These are phyloP conservation scores for Paramuricea clavata DNA, from an alignment of 92 coral and sea anemone genomes.

Conservation along the genomic window DNA sequence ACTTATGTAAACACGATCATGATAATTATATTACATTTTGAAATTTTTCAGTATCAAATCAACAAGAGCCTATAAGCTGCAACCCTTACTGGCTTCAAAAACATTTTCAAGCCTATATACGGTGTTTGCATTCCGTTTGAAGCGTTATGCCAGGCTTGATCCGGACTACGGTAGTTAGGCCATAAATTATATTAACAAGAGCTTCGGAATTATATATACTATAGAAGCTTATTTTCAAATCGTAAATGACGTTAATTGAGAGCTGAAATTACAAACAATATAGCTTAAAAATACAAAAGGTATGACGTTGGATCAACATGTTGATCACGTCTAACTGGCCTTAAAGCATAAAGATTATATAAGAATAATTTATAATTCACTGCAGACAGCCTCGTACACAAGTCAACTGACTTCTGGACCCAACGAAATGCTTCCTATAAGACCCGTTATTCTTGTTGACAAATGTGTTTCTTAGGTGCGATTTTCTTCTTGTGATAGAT, in stretches of 20 bases:
- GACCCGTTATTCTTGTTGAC: too few relatives aligned
- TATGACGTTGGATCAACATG: too few relatives aligned
- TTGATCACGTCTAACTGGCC: too few relatives aligned
- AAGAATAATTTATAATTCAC: too few relatives aligned
- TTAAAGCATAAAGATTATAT: too few relatives aligned
- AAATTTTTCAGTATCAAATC: not conserved
- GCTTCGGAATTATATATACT: not conserved
- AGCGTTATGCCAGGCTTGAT: not conserved
- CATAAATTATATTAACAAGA: too few relatives aligned
- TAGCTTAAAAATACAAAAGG: not conserved
- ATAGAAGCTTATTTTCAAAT: not conserved
- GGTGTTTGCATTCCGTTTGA: slow-evolving; percentile 7
- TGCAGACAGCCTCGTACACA: too few relatives aligned
- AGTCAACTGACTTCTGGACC: too few relatives aligned
- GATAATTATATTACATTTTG: slow-evolving; percentile 25
- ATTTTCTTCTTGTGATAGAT: too few relatives aligned
- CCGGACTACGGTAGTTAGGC: too few relatives aligned
- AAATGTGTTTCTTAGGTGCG: too few relatives aligned
- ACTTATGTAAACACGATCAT: slow-evolving; percentile 13
- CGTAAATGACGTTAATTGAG: not conserved
- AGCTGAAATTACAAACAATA: not conserved
- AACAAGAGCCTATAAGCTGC: not conserved
- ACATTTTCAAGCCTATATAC: not conserved
- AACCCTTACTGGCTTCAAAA: not conserved
- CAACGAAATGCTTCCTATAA: too few relatives aligned